Evolutionary conservation across 2,797 vertebrate species (phyloP), one percentile per base, ranked within the genome.

Genomic region (Alfaro cultratus): DNA sequence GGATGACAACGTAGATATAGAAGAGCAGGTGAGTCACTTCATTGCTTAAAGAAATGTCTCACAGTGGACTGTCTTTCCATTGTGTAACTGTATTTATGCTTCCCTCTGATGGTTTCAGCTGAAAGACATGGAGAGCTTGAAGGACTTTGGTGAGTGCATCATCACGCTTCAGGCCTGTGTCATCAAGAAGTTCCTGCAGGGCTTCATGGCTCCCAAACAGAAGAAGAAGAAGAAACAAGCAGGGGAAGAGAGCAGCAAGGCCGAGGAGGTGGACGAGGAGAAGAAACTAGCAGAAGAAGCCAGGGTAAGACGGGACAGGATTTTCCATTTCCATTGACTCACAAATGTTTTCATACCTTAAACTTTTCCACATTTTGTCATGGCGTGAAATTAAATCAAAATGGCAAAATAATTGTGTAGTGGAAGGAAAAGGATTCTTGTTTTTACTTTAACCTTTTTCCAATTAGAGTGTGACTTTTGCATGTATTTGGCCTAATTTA

Each of bases 151-250:
- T 0, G 98, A 99, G 85, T 97, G 96, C 79, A 95, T 99, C 91
- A 97, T 99, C 90, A 96, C 96, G 2, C 96, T 99, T 82, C 98
- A 99, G 88, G 97, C 97, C 84, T 96, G 97, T 31, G 96, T 99
- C n/a, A 97, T 99, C 92, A 98, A 99, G 89, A 99, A 99, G 93
- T 99, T 98, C 92, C 95, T 99, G 76, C 99, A 99, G 93, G 98
- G 99, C 70, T 99, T 99, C 94, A 99, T 99, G 99, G 99, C 98
- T 67, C 98, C 98, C 49, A 99, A 98, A 85, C 97, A 99, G 93
- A 99, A 99, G 88, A 98, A 96, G 93, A 97, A 96, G 89, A 99
- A 96, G 89, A 97, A 94, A 85, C 96, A 96, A 73, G 92, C 62
- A 9, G 96, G 95, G 7, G 98, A 97, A 26, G 99, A 99, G 82